Percentiles rank a stretch among this genome's conserved stretches.
phyloP scores from a whole-genome alignment of 2,888 invertebrate species.

The Candidula unifasciata region DNA sequence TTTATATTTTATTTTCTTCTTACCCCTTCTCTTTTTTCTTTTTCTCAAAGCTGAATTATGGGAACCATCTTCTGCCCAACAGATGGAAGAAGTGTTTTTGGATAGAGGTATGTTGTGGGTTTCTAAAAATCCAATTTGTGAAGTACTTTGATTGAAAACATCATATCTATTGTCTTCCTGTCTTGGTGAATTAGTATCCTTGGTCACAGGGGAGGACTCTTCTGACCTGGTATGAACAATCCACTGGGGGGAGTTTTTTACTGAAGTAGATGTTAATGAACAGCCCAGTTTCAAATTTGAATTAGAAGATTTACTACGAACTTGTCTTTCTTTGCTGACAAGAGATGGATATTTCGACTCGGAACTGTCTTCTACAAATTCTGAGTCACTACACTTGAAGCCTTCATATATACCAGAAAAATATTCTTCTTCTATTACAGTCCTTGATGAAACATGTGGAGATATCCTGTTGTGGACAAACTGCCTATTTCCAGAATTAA shows the following conservation, averaged over 20 bases:
- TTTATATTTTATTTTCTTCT: constrained; percentile 24
- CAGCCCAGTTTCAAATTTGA: constrained; percentile 3
- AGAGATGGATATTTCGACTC: neutral
- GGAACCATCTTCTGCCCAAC: constrained; percentile 38
- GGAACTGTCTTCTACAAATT: neutral
- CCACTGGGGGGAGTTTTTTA: neutral
- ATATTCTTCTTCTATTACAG: neutral
- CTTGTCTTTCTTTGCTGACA: neutral
- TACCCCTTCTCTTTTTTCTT: constrained; percentile 11
- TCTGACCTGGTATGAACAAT: no score
- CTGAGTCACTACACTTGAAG: neutral
- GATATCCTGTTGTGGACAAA: constrained; percentile 40
- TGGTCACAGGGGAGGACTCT: neutral
- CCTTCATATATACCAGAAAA: constrained; percentile 11
- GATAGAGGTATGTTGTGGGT: neutral
- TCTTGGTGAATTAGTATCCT: neutral
- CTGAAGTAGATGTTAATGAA: neutral
- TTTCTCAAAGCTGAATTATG: neutral
- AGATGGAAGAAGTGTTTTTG: neutral
- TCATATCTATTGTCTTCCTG: neutral
- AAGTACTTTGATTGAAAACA: neutral
- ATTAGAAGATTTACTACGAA: neutral
- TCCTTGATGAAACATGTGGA: constrained; percentile 10
- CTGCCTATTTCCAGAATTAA: constrained; percentile 1
- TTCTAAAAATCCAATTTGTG: constrained; percentile 11